Evolutionary conservation across 2,797 vertebrate genomes (phyloP), one percentile per base, ranked within the genome.

Genomic region (Pipistrellus nathusii): DNA sequence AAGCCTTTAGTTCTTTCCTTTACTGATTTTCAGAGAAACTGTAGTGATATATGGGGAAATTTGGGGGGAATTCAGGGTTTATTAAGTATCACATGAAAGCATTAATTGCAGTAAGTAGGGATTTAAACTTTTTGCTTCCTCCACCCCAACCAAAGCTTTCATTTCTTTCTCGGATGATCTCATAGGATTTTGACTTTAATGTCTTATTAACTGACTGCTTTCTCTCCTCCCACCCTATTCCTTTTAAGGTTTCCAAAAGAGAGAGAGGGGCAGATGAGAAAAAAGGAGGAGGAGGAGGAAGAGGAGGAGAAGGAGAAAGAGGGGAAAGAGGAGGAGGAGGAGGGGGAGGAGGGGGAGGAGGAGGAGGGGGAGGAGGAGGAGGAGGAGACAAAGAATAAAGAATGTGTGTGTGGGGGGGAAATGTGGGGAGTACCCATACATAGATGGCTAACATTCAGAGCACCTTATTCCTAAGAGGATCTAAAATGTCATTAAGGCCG

Each of bases 1-100:
- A 59, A 69, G 38, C 82, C 88, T 89, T 66, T 20, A 10, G 27
- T 84, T 62, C 48, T 62, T 64, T 57, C 68, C 85, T 57, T 91
- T 46, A 68, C 0, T 69, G 84, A 77, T 51, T 48, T 84, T 81
- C 81, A 87, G 87, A 95, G 92, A 81, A 25, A 51, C 91, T 66
- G 41, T 76, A 27, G 25, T n/a, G 27, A 48, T 15, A 12, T 9
- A 46, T 1, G 46, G 51, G 51, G 44, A 66, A 76, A 44, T 30
- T 64, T 72, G 23, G 64, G 30, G 27, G 55, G 9, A n/a, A 27
- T n/a, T 72, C 44, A 32, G n/a, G 46, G 46, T 25, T 57, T 64
- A 76, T 35, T 59, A 68, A 66, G 48, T 80, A n/a, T 55, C 35
- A 53, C 64, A 25, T 48, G n/a, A 35, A 75, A 73, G 46, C 10